These are phyloP conservation scores for rabbit (Oryctolagus cuniculus) DNA, from an alignment of 2,113 vertebrate species.

Conservation along the genomic window mOryCun1.1 NC_091435.1:96282501-96283000, in stretches of 20 bases:
- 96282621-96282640: constrained; percentile 17
- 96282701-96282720: constrained; percentile 41
- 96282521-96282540: not conserved
- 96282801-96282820: not conserved
- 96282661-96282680: not conserved
- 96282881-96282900: too few relatives aligned
- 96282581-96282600: not conserved
- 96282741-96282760: constrained; percentile 32
- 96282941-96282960: too few relatives aligned
- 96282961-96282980: too few relatives aligned
- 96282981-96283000: too few relatives aligned
- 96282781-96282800: constrained; percentile 19
- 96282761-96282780: not conserved
- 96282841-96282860: not conserved
- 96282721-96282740: constrained; percentile 21
- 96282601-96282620: not conserved
- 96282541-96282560: not conserved
- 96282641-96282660: constrained; percentile 25
- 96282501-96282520: not conserved
- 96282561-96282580: not conserved
- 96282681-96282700: constrained; percentile 16
- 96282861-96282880: too few relatives aligned
- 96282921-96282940: too few relatives aligned
- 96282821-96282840: not conserved
- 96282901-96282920: too few relatives aligned